Conservation (phyloP, 2,113 vertebrate species). For the Epinephelus fuscoguttatus region DNA sequence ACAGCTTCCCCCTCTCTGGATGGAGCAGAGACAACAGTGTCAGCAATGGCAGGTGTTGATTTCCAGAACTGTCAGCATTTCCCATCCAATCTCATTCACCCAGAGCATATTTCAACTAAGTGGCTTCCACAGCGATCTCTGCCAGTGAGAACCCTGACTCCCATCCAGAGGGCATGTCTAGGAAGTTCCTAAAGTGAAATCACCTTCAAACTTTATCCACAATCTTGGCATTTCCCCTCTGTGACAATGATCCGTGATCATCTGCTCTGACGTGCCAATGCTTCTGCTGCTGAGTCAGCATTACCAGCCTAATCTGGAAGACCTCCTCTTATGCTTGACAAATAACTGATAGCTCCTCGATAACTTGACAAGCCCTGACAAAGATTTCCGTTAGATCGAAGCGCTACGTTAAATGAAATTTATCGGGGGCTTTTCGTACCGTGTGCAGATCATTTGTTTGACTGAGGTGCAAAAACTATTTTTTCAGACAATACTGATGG, state of each 20-base stretch:
- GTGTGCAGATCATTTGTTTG: background rate
- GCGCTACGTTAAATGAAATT: background rate
- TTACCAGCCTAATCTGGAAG: constrained; percentile 5
- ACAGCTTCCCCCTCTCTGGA: no score
- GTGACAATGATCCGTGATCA: background rate
- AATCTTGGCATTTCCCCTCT: background rate
- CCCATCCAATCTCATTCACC: background rate
- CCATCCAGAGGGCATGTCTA: constrained; percentile 4
- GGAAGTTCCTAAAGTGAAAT: constrained; percentile 1
- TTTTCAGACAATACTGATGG: background rate
- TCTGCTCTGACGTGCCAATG: background rate
- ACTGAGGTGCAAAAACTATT: background rate
- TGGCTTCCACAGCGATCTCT: background rate
- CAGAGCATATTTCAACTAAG: no score
- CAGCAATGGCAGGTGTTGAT: background rate
- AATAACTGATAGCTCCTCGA: background rate
- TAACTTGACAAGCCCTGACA: background rate
- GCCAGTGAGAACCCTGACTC: background rate
- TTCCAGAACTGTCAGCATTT: background rate
- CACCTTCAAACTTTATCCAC: background rate
- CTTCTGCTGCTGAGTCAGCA: constrained; percentile 7
- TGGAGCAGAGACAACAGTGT: background rate
- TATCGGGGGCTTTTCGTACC: background rate
- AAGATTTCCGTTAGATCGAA: background rate
- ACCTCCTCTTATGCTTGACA: background rate